Percentiles rank a stretch among this genome's conserved stretches.
These are phyloP conservation scores for Chymomyza caudatula DNA, from an alignment of 2,888 invertebrate species.

Conservation along the genomic window DNA sequence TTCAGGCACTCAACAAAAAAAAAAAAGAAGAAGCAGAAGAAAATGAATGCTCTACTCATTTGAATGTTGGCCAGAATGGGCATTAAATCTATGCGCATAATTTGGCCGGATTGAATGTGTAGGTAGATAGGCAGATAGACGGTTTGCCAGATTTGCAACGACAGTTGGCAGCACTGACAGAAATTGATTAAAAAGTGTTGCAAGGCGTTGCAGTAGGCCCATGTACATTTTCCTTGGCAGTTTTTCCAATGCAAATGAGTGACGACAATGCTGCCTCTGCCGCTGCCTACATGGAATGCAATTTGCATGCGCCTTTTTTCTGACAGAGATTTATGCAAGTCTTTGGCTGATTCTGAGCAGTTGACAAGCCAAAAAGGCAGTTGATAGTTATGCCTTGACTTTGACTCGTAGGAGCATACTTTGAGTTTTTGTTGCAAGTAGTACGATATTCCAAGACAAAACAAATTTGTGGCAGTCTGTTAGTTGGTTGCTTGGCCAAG, in stretches of 20 bases:
- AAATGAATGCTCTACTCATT: not conserved
- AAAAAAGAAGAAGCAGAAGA: not conserved
- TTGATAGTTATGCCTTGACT: not conserved
- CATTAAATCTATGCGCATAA: conserved; percentile 64
- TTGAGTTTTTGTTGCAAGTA: not conserved
- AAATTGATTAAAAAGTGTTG: conserved; percentile 60
- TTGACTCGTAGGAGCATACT: not conserved
- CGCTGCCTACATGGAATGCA: conserved; percentile 47
- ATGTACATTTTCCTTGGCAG: conserved; percentile 22
- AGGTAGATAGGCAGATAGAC: not conserved
- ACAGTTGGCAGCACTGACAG: conserved; percentile 60
- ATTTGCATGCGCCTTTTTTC: conserved; percentile 24
- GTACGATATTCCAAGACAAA: not conserved
- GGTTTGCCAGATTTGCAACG: conserved; percentile 49
- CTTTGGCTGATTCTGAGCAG: not conserved
- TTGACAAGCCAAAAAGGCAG: not conserved
- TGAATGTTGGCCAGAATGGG: not conserved
- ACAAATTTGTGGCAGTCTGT: not conserved
- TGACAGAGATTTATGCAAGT: conserved; percentile 8
- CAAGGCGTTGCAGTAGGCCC: conserved; percentile 36
- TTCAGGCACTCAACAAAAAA: conserved; percentile 24
- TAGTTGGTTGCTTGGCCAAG: not conserved
- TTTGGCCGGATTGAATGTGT: conserved; percentile 27
- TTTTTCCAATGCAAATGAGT: conserved; percentile 62
- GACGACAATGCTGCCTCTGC: not conserved